Percentiles rank a stretch among this genome's conserved stretches.
Conservation (phyloP, 2,113 vertebrate genomes). For the Apeltes quadracus region DNA sequence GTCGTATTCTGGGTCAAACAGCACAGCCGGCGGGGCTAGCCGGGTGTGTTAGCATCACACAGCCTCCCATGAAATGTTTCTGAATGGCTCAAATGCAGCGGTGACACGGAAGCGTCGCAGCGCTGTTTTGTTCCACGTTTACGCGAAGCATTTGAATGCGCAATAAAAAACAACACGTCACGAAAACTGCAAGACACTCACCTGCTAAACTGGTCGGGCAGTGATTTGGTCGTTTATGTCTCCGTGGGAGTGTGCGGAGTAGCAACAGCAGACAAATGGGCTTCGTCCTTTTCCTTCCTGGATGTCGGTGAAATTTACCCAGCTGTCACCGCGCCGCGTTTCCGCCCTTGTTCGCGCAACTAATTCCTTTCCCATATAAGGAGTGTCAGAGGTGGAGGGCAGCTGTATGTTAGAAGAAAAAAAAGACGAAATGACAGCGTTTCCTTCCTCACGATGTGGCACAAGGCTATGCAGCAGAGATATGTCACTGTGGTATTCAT, state of each 20-base stretch:
- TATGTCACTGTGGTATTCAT: background rate
- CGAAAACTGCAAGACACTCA: slow-evolving; percentile 12
- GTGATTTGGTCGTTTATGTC: slow-evolving; percentile 57
- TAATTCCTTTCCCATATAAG: slow-evolving; percentile 83
- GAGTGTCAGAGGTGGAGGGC: slow-evolving; percentile 63
- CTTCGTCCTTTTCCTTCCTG: slow-evolving; percentile 72
- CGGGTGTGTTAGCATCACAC: slow-evolving; percentile 52
- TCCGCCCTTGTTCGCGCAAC: slow-evolving; percentile 74
- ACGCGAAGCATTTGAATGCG: accelerated
- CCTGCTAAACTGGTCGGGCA: slow-evolving; percentile 59
- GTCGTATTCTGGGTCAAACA: background rate
- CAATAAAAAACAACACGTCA: background rate
- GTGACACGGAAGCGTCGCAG: background rate
- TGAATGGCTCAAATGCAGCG: slow-evolving; percentile 13
- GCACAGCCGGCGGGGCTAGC: background rate
- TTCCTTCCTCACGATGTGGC: slow-evolving; percentile 11
- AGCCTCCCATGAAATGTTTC: slow-evolving; percentile 16
- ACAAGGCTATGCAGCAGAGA: background rate
- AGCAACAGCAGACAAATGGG: slow-evolving; percentile 23
- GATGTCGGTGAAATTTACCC: slow-evolving; percentile 72
- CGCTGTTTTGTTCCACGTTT: background rate
- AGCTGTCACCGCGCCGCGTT: slow-evolving; percentile 76
- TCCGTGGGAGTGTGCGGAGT: slow-evolving; percentile 26
- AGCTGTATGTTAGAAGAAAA: background rate
- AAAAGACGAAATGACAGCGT: slow-evolving; percentile 22